Conservation (phyloP, 2,888 invertebrate genomes). For the Chesias legatella region DNA sequence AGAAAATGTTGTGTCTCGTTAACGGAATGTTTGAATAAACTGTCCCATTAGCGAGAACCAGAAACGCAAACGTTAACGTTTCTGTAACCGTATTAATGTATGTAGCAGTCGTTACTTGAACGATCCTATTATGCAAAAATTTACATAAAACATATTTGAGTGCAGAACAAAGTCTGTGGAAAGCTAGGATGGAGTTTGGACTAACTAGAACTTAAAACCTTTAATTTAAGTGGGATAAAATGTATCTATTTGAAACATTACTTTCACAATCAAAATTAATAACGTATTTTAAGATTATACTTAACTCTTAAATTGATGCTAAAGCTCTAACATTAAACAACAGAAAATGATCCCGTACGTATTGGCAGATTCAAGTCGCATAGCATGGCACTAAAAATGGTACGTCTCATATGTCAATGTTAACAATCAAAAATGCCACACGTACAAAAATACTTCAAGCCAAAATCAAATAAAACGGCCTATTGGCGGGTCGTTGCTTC, state of each 20-base stretch:
- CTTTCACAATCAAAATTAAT: too few relatives aligned
- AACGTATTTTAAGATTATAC: too few relatives aligned
- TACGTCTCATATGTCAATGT: too few relatives aligned
- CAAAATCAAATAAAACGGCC: neutral
- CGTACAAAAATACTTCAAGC: too few relatives aligned
- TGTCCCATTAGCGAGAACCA: neutral
- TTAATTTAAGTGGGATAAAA: too few relatives aligned
- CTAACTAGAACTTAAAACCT: neutral
- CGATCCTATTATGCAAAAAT: slow-evolving; percentile 28
- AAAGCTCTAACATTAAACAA: too few relatives aligned
- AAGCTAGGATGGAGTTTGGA: slow-evolving; percentile 11
- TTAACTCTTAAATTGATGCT: too few relatives aligned
- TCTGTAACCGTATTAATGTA: slow-evolving; percentile 24
- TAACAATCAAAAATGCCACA: too few relatives aligned
- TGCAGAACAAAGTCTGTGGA: slow-evolving; percentile 13
- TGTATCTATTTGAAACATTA: too few relatives aligned
- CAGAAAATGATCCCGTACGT: too few relatives aligned
- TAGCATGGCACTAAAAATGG: too few relatives aligned
- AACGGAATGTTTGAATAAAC: slow-evolving; percentile 1
- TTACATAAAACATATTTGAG: slow-evolving; percentile 29
- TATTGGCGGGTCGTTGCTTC: neutral
- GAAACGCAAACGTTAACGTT: slow-evolving; percentile 16
- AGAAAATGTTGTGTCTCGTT: slow-evolving; percentile 4
- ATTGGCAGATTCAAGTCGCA: too few relatives aligned
- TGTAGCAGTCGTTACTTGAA: slow-evolving; percentile 25